Evolutionary conservation across 1,140 invertebrate species (phyloP).

Genomic region (Drosophila quadrilineata): DNA sequence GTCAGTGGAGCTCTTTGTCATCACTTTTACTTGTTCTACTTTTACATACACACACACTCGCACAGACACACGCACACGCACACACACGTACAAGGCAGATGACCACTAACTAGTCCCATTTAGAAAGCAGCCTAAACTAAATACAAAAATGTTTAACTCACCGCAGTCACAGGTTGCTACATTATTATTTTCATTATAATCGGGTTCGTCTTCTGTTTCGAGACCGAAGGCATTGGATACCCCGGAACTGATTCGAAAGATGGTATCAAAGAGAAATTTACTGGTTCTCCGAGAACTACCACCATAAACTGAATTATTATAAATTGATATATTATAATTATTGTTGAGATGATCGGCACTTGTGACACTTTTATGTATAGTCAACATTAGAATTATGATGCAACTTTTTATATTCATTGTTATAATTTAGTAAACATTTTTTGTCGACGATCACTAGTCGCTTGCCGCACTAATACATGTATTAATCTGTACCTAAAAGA

Average conservation of each 20-base stretch:
- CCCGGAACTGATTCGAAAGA: constrained; percentile 83
- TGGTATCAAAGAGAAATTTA: constrained; percentile 85
- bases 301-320: constrained; percentile 27
- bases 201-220: constrained; percentile 82
- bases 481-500: constrained; percentile 15
- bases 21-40: too few species aligned
- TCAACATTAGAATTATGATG: constrained; percentile 58
- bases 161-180: constrained; percentile 85
- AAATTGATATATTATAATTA: constrained; percentile 38
- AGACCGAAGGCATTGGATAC: constrained; percentile 82
- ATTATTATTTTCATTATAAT: constrained; percentile 77
- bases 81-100: not conserved
- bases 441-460: constrained; percentile 24
- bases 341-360: constrained; percentile 40
- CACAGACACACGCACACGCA: too few species aligned
- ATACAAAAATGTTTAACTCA: constrained; percentile 75
- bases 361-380: constrained; percentile 41
- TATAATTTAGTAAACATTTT: constrained; percentile 55
- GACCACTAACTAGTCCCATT: not conserved
- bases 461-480: constrained; percentile 15
- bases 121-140: not conserved
- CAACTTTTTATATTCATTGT: constrained; percentile 61
- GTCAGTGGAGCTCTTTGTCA: too few species aligned
- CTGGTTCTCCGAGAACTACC: constrained; percentile 76
- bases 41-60: too few species aligned